Evolutionary conservation across 2,797 vertebrate genomes (phyloP).

Genomic region (Octomys mimax): DNA sequence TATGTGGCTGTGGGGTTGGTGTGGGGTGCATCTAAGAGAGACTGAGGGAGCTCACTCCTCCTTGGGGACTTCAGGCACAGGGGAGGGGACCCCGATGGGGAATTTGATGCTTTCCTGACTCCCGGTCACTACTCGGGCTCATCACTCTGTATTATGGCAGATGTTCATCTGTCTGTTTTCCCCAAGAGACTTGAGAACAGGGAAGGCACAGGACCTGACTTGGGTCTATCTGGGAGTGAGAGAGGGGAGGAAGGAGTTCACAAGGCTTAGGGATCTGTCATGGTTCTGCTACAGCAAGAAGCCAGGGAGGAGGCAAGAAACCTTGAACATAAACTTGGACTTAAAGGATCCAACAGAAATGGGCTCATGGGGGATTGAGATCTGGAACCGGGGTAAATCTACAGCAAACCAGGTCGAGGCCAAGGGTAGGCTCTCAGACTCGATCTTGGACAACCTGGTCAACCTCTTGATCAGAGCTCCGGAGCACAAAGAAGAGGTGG

Average conservation of each 20-base stretch:
- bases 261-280: background rate
- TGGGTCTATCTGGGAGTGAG: background rate
- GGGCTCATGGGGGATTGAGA: background rate
- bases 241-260: background rate
- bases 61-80: background rate
- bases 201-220: background rate
- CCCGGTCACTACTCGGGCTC: background rate
- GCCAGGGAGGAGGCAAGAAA: background rate
- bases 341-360: background rate
- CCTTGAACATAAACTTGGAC: background rate
- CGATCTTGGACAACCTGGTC: background rate
- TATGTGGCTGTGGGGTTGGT: too few species aligned
- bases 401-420: too few species aligned
- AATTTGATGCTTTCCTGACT: background rate
- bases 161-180: background rate
- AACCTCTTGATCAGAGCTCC: too few species aligned
- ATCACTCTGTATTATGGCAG: background rate
- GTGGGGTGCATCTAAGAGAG: background rate
- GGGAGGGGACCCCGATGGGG: fast-evolving
- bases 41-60: background rate
- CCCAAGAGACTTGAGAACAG: background rate
- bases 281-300: background rate
- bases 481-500: background rate
- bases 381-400: background rate
- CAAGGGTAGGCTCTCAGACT: background rate